A percentile compares a stretch with the other conserved stretches of the same genome.
phyloP scores from a whole-genome alignment of 1,140 invertebrate genomes.

The Philotrypesis tridentata region DNA sequence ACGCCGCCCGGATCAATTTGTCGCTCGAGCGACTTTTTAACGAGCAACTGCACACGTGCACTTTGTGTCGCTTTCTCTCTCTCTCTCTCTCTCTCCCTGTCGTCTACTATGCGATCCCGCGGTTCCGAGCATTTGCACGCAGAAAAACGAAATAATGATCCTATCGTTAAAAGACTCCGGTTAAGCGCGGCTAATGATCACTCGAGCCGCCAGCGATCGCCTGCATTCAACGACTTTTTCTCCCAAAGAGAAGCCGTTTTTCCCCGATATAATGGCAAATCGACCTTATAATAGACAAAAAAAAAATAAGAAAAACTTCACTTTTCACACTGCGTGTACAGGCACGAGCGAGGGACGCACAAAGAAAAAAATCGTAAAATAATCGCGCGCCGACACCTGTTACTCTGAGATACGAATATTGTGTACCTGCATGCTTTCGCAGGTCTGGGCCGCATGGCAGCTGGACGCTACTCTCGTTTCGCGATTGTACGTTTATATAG shows the following conservation, averaged over 20 bases:
- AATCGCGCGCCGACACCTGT: neutral
- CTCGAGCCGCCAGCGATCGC: neutral
- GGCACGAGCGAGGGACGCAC: neutral
- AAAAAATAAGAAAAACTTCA: neutral
- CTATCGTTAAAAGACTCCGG: neutral
- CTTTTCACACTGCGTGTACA: neutral
- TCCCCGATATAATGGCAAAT: no score
- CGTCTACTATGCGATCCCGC: no score
- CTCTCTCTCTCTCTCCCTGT: no score
- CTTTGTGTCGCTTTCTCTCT: neutral
- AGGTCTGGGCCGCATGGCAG: constrained; percentile 64
- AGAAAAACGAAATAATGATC: no score
- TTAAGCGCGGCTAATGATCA: neutral
- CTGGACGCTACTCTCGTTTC: constrained; percentile 44
- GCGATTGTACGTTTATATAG: no score
- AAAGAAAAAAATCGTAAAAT: neutral
- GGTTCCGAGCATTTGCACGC: neutral
- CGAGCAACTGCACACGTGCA: neutral
- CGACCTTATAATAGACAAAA: no score
- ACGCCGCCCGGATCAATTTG: neutral
- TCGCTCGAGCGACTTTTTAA: neutral
- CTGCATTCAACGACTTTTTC: no score
- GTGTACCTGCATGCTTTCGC: constrained; percentile 68
- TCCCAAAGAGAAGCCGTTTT: no score
- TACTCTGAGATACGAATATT: no score